Evolutionary conservation across 2,797 vertebrate genomes (phyloP), one percentile per base, ranked within the genome.

Genomic region (Mus caroli): DNA sequence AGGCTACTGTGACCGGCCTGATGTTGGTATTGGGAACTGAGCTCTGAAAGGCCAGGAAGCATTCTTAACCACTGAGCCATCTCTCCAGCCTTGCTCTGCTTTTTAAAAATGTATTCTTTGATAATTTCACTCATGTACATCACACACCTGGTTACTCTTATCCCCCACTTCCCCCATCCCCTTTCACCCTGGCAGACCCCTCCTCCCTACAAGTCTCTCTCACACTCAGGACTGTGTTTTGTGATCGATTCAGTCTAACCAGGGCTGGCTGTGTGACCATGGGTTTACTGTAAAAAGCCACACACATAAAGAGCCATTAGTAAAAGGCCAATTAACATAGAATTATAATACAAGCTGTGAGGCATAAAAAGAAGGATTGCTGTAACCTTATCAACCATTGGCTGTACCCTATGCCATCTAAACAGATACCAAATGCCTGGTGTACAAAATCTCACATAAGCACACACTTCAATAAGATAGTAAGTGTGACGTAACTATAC

Each of bases 381-480:
- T 98, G 94, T 98, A 56, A 98, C 98, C 97, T 97, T 98, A 98
- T 98, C 98, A 98, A 97, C 96, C 96, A 97, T 98, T 98, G 97
- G 96, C 97, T 94, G 2, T 96, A 98, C 97, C 98, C 98, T 98
- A 98, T 98, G 98, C 98, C 98, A 98, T 98, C 98, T 98, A 98
- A 99, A 98, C 98, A 98, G 90, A 96, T 97, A 93, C 97, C 95
- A 98, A 99, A 98, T 97, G 98, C 96, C 97, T 95, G 97, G 95
- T 98, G 98, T 98, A 98, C 98, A 99, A 99, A 99, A 99, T 99
- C 99, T 99, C 99, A 99, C 99, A 99, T 98, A 99, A 98, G 98
- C 90, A 98, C 98, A 98, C 98, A 98, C 98, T 98, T 31, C 97
- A 95, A 98, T 97, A 94, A 98, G 98, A 98, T 97, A 98, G 98